Conservation (phyloP, 2,888 invertebrate genomes). For the Thymelicus lineola region DNA sequence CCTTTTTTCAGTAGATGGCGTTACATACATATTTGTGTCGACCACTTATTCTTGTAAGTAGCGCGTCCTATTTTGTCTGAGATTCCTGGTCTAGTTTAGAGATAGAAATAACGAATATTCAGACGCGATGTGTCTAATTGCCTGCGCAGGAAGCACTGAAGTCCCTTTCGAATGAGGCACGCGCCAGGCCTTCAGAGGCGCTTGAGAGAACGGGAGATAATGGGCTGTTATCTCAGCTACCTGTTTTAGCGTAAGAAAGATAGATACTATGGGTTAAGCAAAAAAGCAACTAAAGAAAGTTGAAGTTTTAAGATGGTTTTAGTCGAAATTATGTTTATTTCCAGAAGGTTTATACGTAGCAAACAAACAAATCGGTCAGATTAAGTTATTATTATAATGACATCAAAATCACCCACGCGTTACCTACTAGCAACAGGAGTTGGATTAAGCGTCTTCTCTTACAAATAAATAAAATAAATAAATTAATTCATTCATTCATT, state of each 20-base stretch:
- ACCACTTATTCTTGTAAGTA: neutral
- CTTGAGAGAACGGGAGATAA: neutral
- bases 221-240: neutral
- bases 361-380: too few relatives aligned
- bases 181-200: neutral
- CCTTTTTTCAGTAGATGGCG: neutral
- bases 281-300: neutral
- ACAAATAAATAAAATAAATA: too few relatives aligned
- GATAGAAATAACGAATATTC: neutral
- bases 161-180: neutral
- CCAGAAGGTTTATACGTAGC: too few relatives aligned
- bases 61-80: neutral
- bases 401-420: too few relatives aligned
- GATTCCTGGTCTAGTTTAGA: slow-evolving; percentile 2
- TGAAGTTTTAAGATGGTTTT: neutral
- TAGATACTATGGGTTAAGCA: neutral
- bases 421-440: too few relatives aligned
- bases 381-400: too few relatives aligned
- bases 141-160: neutral
- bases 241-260: too few relatives aligned
- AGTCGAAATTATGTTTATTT: too few relatives aligned
- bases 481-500: too few relatives aligned
- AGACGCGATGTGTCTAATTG: slow-evolving; percentile 4
- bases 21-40: neutral
- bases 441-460: too few relatives aligned